Evolutionary conservation across 1,140 invertebrate genomes (phyloP), one percentile per base, ranked within the genome.

Genomic region (Nomia melanderi): DNA sequence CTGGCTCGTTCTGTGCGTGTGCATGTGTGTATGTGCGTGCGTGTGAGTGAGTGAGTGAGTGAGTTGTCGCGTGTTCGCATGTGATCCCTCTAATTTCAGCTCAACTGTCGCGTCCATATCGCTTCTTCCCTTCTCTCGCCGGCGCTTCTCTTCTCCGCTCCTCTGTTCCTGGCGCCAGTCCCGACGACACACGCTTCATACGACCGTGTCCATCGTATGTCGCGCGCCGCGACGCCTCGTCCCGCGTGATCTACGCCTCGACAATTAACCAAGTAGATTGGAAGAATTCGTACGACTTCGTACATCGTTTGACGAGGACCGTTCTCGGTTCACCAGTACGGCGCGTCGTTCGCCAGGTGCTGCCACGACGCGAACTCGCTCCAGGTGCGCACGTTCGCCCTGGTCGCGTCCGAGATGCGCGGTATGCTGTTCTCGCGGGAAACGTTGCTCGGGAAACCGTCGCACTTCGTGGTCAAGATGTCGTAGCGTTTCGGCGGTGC

Each of bases 291-390:
- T 83, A 83, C 82, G 73, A 53, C 57, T 80, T 71, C 54, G 80
- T 83, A 82, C 80, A 75, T 80, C 44, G 77, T 83, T 78, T 67
- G 50, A 83, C 47, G 72, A 71, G 71, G 39, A n/a, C 25, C 8
- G 14, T 25, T 1, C 14, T 6, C 11, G n/a, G 44, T 77, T 95
- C 94, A 96, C 95, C 95, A 96, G 84, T 96, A 96, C 0, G 96
- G 95, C 1, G 91, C 91, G 78, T 94, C 94, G 67, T 93, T 95
- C 31, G 95, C 92, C 7, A 96, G 89, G 83, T 96, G 94, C 39
- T 94, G 95, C 96, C 96, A 96, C 64, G 94, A 94, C 0, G 95
- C 95, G 85, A 96, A 96, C 82, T 96, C 94, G 20, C 95, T 94
- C 95, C 95, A 96, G 1, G 93, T 92, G 62, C 93, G 92, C 27